Evolutionary conservation across 2,797 vertebrate genomes (phyloP).

Genomic region (Menidia menidia): DNA sequence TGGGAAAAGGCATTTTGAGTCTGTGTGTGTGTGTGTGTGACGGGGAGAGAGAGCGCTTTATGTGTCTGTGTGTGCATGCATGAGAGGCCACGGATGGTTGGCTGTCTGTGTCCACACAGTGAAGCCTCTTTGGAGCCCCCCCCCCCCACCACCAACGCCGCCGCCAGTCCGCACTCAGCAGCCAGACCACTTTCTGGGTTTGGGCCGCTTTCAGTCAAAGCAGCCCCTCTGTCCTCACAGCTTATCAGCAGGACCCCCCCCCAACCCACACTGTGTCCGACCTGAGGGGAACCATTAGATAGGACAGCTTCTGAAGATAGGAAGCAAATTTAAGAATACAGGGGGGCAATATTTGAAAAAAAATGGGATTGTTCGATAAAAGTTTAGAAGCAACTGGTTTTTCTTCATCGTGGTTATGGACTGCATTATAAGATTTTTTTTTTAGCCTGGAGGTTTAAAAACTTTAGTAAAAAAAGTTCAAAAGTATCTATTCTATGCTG

Average conservation of each 20-base stretch:
- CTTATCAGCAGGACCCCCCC: conserved; percentile 41
- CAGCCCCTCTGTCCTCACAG: conserved; percentile 29
- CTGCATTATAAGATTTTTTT: too few species aligned
- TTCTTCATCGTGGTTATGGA: too few species aligned
- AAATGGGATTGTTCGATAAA: too few species aligned
- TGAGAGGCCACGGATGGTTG: conserved; percentile 72
- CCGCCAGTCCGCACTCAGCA: conserved; percentile 13
- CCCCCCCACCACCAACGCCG: not conserved
- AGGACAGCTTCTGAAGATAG: not conserved
- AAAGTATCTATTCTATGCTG: too few species aligned
- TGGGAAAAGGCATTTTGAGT: conserved; percentile 60
- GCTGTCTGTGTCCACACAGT: conserved; percentile 69
- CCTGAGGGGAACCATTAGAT: not conserved
- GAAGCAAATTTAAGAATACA: not conserved
- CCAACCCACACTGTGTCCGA: not conserved
- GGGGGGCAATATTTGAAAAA: not conserved
- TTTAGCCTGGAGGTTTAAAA: too few species aligned
- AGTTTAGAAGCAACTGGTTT: too few species aligned
- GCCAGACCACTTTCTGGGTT: conserved; percentile 25
- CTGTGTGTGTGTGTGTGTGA: conserved; percentile 43
- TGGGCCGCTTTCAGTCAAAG: conserved; percentile 30
- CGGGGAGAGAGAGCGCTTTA: not conserved
- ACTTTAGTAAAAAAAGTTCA: too few species aligned
- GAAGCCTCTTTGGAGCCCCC: conserved; percentile 61
- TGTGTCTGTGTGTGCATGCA: conserved; percentile 56